Conservation (phyloP, 1,140 invertebrate species). For the Lepidurus couesii region DNA sequence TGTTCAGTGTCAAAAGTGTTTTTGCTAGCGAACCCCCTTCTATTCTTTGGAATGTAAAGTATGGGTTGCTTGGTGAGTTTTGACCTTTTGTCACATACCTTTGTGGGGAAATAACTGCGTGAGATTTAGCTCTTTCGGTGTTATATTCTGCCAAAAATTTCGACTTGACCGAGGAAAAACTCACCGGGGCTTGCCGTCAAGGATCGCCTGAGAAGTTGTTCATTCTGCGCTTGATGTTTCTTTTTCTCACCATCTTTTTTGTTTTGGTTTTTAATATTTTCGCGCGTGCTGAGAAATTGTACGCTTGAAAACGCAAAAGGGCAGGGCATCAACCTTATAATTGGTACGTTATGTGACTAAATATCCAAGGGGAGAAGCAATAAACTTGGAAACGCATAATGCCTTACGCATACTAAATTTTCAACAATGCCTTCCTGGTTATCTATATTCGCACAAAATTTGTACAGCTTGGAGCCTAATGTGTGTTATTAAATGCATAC, state of each 20-base stretch:
- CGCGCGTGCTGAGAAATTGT: not conserved
- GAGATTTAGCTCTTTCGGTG: not conserved
- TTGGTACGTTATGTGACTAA: not conserved
- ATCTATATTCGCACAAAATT: slow-evolving; percentile 22
- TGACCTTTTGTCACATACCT: not conserved
- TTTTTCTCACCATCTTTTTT: too few relatives aligned
- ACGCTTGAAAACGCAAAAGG: not conserved
- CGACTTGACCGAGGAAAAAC: too few relatives aligned
- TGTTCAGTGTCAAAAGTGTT: not conserved
- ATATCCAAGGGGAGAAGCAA: not conserved
- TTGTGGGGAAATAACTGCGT: not conserved
- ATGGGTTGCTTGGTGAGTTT: slow-evolving; percentile 6
- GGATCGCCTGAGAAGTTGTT: too few relatives aligned
- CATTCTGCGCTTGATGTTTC: too few relatives aligned
- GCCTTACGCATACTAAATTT: not conserved
- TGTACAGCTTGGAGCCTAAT: not conserved
- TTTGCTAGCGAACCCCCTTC: not conserved
- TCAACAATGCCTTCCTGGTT: not conserved
- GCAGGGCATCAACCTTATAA: not conserved
- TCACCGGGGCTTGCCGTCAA: too few relatives aligned
- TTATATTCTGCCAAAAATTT: too few relatives aligned
- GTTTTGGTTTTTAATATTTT: not conserved
- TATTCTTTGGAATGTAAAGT: slow-evolving; percentile 9
- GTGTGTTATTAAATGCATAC: not conserved
- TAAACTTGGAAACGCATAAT: not conserved